Evolutionary conservation across 2,797 vertebrate genomes (phyloP), one percentile per base, ranked within the genome.

Genomic region (Strix occidentalis): DNA sequence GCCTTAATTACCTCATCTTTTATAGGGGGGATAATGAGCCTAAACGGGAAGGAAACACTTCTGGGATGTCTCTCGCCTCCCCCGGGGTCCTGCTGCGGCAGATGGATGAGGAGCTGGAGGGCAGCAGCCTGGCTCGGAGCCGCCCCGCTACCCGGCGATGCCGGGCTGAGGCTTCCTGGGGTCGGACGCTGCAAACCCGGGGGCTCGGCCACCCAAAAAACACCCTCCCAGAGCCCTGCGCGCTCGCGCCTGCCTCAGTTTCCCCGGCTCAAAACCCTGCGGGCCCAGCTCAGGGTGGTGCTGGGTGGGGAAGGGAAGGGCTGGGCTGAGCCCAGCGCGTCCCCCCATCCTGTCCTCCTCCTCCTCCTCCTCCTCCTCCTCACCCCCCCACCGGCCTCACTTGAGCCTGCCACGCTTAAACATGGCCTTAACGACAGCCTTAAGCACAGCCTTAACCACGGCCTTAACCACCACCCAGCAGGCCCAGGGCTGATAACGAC

Each of bases 1-100:
- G 70, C 74, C 93, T 89, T 93, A 84, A 96, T 94, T 94, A 89
- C 76, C 93, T 93, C 87, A 89, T 87, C 84, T 46, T 83, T 89
- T 83, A 50, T 60, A 57, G 79, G 75, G 39, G 31, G 82, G 70
- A 76, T 84, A 89, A 96, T 69, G 93, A 95, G 76, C 18, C 4
- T 14, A n/a, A 71, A 72, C 5, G 87, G 89, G 93, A 92, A 89
- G 89, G 51, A 90, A 85, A 91, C 85, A 43, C 92, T 90, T 69
- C 91, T 88, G 93, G 80, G 94, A 61, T 53, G 9, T 48, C 70
- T 81, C 75, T 70, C 10, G 61, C 57, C 76, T 94, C 86, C 74
- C 90, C 43, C 48, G 2, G 12, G 19, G 33, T 76, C 54, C 74
- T 79, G 63, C 3, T 37, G 57, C 58, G 33, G 51, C 1, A 8